A percentile compares a stretch with the other conserved stretches of the same genome.
Conservation (phyloP, 2,888 invertebrate genomes). For the Euzetes globulus region DNA sequence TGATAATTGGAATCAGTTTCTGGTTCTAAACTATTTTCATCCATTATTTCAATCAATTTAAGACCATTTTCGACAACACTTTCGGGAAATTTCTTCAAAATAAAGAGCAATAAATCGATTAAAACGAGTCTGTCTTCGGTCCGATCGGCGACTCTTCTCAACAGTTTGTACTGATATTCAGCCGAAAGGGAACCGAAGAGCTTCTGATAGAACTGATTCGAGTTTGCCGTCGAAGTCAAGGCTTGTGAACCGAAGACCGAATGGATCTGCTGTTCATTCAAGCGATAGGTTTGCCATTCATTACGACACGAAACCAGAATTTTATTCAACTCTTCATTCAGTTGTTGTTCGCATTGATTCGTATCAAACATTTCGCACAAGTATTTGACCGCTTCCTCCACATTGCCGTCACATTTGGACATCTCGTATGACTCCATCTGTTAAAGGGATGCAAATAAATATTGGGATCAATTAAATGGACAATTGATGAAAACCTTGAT, state of each 20-base stretch:
- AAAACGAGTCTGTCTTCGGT: background rate
- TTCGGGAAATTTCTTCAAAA: conserved; percentile 34
- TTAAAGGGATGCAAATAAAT: background rate
- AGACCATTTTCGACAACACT: conserved; percentile 28
- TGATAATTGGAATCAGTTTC: background rate
- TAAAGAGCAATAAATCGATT: conserved; percentile 30
- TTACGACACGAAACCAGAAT: conserved; percentile 22
- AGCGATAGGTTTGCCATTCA: conserved; percentile 22
- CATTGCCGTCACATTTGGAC: conserved; percentile 29
- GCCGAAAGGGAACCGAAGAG: conserved; percentile 19
- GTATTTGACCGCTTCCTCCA: conserved; percentile 24
- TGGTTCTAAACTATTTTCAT: background rate
- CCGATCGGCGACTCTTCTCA: conserved; percentile 3
- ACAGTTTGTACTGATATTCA: conserved; percentile 28
- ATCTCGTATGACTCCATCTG: conserved; percentile 34
- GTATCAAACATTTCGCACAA: conserved; percentile 22
- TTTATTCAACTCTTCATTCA: background rate
- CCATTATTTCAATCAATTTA: conserved; percentile 25
- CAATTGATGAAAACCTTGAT: conserved; percentile 14
- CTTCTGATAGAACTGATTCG: conserved; percentile 24
- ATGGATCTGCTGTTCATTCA: conserved; percentile 3
- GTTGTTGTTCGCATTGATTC: background rate
- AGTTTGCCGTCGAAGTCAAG: background rate
- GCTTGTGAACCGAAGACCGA: background rate
- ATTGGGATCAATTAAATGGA: background rate